These are phyloP conservation scores for Mormyrus hasselquistii DNA, from an alignment of 2,797 vertebrate genomes.

Conservation along the genomic window DNA sequence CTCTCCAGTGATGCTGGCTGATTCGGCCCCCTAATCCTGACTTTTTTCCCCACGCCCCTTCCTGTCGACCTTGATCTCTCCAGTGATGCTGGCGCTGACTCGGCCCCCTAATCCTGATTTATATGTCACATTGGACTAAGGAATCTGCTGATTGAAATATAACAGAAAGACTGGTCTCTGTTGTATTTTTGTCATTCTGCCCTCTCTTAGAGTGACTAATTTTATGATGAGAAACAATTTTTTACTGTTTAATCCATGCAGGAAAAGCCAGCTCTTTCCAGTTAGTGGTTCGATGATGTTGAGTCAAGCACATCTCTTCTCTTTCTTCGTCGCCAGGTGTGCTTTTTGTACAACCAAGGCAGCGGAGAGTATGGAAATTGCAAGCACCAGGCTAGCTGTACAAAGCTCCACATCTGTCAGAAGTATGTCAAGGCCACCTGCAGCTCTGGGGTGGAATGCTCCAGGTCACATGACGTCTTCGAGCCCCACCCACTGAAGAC, in stretches of 20 bases:
- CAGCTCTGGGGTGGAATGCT: conserved; percentile 32
- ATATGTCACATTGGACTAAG: background rate
- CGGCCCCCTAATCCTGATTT: background rate
- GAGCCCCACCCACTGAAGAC: conserved; percentile 45
- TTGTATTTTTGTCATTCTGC: background rate
- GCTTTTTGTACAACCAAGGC: conserved; percentile 58
- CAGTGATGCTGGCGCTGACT: no score
- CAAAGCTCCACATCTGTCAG: conserved; percentile 58
- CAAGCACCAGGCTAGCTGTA: conserved; percentile 35
- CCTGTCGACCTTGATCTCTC: no score
- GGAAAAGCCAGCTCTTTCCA: background rate
- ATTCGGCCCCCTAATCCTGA: no score
- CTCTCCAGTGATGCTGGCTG: no score
- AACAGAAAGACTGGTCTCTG: background rate
- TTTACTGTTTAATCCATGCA: background rate
- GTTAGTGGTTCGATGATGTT: background rate
- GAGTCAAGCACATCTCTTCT: background rate
- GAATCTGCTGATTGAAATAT: background rate
- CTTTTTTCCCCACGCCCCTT: no score
- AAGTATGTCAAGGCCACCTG: conserved; percentile 40
- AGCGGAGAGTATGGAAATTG: conserved; percentile 44
- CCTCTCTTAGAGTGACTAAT: background rate
- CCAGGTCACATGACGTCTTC: conserved; percentile 45
- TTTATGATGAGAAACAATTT: background rate
- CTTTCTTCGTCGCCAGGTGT: conserved; percentile 42